Conservation (phyloP, 2,888 invertebrate species). For the Cephus sareptanus region DNA sequence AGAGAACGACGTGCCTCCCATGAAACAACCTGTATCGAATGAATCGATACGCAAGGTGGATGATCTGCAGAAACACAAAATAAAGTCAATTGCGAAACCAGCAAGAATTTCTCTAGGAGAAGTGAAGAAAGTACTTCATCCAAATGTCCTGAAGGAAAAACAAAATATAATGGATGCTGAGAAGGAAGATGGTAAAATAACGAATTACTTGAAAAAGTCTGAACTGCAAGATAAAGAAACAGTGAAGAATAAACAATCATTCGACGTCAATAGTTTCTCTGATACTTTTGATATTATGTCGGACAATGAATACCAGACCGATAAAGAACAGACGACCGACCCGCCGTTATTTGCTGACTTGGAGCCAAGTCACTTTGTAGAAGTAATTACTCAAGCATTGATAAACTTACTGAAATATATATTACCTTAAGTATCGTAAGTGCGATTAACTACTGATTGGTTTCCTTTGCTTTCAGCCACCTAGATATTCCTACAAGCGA, state of each 20-base stretch:
- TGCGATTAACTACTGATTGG: neutral
- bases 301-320: neutral
- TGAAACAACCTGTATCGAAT: neutral
- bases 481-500: conserved; percentile 52
- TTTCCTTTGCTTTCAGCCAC: conserved; percentile 38
- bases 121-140: neutral
- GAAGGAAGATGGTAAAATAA: neutral
- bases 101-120: neutral
- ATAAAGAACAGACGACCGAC: neutral
- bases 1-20: neutral
- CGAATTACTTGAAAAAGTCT: neutral
- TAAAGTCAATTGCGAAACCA: neutral
- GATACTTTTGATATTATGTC: conserved; percentile 6
- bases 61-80: neutral
- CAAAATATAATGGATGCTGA: neutral
- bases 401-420: neutral
- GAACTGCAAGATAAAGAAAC: neutral
- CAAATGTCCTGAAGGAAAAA: neutral
- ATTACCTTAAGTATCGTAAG: neutral
- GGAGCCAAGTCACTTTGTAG: conserved; percentile 5
- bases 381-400: neutral
- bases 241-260: neutral
- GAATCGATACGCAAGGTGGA: neutral
- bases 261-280: neutral
- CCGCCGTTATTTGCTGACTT: neutral